Base-by-base conservation (phyloP, 2,888 invertebrate genomes). In the Drosophila flavopinicola region DNA sequence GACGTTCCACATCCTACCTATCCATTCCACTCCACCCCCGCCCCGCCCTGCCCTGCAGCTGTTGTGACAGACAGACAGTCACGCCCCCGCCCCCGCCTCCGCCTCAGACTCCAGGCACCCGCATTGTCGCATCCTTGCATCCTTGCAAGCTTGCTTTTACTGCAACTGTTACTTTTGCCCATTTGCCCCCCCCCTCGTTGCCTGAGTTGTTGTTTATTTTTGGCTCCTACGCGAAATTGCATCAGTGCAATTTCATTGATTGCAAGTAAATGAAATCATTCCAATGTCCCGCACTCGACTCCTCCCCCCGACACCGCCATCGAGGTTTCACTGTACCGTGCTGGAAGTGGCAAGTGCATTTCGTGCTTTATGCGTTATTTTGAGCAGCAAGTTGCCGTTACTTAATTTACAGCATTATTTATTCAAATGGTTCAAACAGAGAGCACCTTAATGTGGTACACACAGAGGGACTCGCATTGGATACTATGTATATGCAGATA, bases 181-280 rank as follows among this genome's bases (percentile, higher is more conserved):
- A 52, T 58, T 51, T 42, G 37, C 17, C 27, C 39, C 58, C 48
- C 41, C 25, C 13, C 44, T 56, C 71, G 27, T 59, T 57, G 44
- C 41, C 54, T n/a, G n/a, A 52, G 53, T 60, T 75, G 60, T 61
- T 74, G 75, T 87, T 78, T 75, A 69, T 72, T 87, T 85, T 78
- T 58, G 60, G 59, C 53, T 61, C 29, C 44, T 17, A 20, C 64
- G 64, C 75, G 60, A 78, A 83, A 83, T 83, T 83, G 88, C 84
- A 85, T 85, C 87, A 60, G 84, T 71, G 74, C 87, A 83, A 87
- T 87, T 83, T 83, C 86, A 83, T 83, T 83, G 83, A 83, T 83
- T 87, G 87, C 86, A 85, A 83, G 86, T 85, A 83, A 83, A 83
- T 83, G 83, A 83, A 83, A 87, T 83, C 83, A 83, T 87, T 85